Base-by-base conservation (phyloP, 2,113 vertebrate species). In the Aplodontia rufa region DNA sequence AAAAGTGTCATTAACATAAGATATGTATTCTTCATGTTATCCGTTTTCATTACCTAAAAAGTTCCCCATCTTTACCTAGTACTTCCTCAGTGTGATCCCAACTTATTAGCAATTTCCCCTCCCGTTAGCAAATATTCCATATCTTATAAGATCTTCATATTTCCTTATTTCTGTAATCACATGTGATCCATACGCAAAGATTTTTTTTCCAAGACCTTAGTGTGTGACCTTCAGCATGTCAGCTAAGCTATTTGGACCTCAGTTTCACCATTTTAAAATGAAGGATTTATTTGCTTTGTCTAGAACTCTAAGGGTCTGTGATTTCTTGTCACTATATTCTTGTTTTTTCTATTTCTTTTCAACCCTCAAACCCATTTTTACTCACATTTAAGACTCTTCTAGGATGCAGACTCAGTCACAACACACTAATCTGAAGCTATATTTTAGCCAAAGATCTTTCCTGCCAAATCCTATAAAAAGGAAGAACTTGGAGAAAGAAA, bases 371-470 rank as follows among this genome's bases (percentile, higher is more conserved):
- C 60, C 76, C 95, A 96, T 88, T 97, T 96, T 95, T 95, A 78
- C 45, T 92, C 28, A 60, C 42, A 12, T 90, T 93, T 90, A 90
- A 95, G 55, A 30, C 20, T 90, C 85, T 94, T 94, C 30, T 85
- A 82, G 53, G 66, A 84, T 1, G 5, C 76, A 96, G 69, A 35
- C 66, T 92, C 85, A 93, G 87, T 93, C 75, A 78, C 32, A 96
- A 45, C 69, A 72, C 90, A 85, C 66, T 93, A 90, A 93, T 72
- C 84, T 95, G 64, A 86, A 94, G 26, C 55, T 84, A 20, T 90
- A 78, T 92, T 93, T 96, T 92, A 95, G 60, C 81, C 66, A 92
- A 91, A 96, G 87, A 87, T 72, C 81, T 92, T 94, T 94, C 74
- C 83, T 96, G 87, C 76, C 87, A 87, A 85, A 12, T 87, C 53